Evolutionary conservation across 2,113 vertebrate genomes (phyloP).

Genomic region (Chlamydotis undulata): DNA sequence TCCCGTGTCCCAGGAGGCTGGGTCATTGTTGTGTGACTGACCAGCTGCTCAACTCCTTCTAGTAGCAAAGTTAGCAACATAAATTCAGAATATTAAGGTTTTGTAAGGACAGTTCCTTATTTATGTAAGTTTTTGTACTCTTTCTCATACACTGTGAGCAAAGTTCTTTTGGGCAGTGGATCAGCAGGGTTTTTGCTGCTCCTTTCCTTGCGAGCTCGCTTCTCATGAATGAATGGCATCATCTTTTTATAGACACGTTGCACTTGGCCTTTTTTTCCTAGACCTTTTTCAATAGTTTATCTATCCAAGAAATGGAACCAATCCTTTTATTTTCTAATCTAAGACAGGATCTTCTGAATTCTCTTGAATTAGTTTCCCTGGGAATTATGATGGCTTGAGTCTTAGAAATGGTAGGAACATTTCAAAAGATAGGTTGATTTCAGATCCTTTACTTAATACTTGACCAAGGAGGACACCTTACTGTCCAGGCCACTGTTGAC

Average conservation of each 20-base stretch:
- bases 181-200: background rate
- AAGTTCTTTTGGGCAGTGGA: background rate
- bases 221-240: background rate
- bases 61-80: background rate
- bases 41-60: constrained; percentile 4
- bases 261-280: background rate
- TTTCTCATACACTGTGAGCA: background rate
- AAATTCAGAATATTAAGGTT: background rate
- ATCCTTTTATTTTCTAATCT: background rate
- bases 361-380: background rate
- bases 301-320: background rate
- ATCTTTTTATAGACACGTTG: background rate
- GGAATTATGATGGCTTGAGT: background rate
- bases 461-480: background rate
- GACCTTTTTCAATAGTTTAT: background rate
- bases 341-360: background rate
- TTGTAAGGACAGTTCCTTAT: background rate
- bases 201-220: background rate
- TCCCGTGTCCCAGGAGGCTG: background rate
- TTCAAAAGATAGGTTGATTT: background rate
- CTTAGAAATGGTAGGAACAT: background rate
- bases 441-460: background rate
- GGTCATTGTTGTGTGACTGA: background rate
- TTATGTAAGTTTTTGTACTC: background rate
- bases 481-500: background rate